Base-by-base conservation (phyloP, 1,140 invertebrate genomes). In the Saccostrea glomerata region DNA sequence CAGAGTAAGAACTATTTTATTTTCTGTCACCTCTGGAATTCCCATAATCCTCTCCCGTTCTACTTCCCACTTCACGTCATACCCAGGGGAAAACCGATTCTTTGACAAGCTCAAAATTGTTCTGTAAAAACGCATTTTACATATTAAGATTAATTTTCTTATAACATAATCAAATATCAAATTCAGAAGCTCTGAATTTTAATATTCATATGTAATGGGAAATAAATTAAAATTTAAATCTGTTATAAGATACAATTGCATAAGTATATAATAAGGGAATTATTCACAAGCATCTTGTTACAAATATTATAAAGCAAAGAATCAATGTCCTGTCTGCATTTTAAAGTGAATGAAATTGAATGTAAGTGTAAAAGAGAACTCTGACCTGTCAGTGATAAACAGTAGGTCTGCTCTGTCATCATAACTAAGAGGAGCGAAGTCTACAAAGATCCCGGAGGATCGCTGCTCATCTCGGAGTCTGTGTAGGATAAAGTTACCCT, bases 21-120 rank as follows among this genome's bases (percentile, higher is more conserved):
- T 89, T 20, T 89, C 86, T 82, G 96, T 96, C 17, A 96, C 96
- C 73, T 95, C 95, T 11, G 97, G 97, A 56, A 97, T 96, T 66
- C 96, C 97, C 82, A 97, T 95, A 30, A 98, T 96, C 91, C 97
- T 96, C 30, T 90, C 96, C n/a, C 97, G 95, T 89, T 96, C 96
- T 9, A 97, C 96, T 47, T 95, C 95, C 97, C 97, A 98, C 93
- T 97, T 97, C 23, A 97, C 95, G 89, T 97, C 97, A 97, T 97
- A 97, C 2, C 96, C 96, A 83, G 96, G 96, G 96, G 97, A 97
- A 54, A 96, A 95, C 60, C 96, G 96, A 90, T 96, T 96, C 89
- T 97, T 97, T 90, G 97, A 96, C 84, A 97, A 95, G 84, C 97
- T 95, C 93, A 97, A 96, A 86, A 98, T 96, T 94, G 97, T 96